Percentiles rank a stretch among this genome's conserved stretches.
Evolutionary conservation across 2,797 vertebrate species (phyloP).

Genomic region (Sebastes oblongus): DNA sequence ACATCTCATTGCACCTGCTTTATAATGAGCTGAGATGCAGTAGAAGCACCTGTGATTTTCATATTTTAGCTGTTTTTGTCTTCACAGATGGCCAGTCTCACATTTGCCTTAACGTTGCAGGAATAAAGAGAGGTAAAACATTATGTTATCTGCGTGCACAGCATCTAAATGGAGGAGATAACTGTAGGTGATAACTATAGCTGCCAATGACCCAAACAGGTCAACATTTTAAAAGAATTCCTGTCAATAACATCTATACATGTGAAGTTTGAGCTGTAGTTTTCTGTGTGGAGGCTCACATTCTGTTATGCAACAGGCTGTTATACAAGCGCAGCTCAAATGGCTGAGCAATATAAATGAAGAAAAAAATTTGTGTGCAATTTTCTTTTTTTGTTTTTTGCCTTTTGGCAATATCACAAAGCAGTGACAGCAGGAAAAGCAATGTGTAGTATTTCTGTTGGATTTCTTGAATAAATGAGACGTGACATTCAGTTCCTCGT

Average conservation of each 20-base stretch:
- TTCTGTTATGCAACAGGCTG: slow-evolving; percentile 9
- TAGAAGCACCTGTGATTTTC: slow-evolving; percentile 8
- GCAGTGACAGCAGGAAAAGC: neutral
- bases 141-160: neutral
- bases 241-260: neutral
- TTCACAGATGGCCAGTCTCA: neutral
- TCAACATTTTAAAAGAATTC: neutral
- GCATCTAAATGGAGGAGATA: neutral
- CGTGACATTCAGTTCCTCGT: neutral
- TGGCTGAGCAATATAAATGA: neutral
- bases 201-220: neutral
- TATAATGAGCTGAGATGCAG: neutral
- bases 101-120: neutral
- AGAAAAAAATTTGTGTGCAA: neutral
- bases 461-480: neutral
- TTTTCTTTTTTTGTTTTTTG: slow-evolving; percentile 6
- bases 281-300: neutral
- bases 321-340: slow-evolving; percentile 25
- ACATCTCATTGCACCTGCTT: slow-evolving; percentile 5
- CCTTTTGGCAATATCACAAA: neutral
- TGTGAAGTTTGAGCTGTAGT: neutral
- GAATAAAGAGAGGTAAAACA: neutral
- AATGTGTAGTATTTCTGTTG: neutral
- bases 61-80: slow-evolving; percentile 1
- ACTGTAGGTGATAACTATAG: neutral